Evolutionary conservation across 2,797 vertebrate genomes (phyloP), one percentile per base, ranked within the genome.

Genomic region (Tamandua tetradactyla): DNA sequence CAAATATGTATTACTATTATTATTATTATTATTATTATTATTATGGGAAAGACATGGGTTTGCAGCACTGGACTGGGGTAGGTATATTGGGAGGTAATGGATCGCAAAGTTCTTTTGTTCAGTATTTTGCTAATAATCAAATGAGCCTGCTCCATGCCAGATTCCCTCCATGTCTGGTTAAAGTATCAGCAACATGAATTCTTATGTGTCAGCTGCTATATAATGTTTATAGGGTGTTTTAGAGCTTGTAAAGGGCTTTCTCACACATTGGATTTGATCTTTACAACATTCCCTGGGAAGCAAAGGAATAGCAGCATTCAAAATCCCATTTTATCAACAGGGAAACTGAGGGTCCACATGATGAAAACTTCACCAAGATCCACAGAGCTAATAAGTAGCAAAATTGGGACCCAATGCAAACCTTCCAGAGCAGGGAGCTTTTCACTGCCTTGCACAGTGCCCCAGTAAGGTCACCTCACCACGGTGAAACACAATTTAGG

Each of bases 101-200:
- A 55, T 64, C 23, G 10, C 47, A 40, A 71, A 35, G 40, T 37
- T 22, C 32, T 94, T 83, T 89, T 62, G 17, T 37, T 47, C 20
- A 7, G 30, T 80, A 64, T 59, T 89, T 95, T 44, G 44, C 59
- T 89, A 69, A 71, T 72, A 59, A 89, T 84, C 72, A 68, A n/a
- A 57, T 22, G 25, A 35, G 35, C 57, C 68, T 71, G 11, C 22
- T 86, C 55, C 5, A 2, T 6, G 85, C 61, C 74, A 18, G 52
- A 78, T 23, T 18, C 47, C 37, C 17, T 12, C 35, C 23, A 32
- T 75, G 62, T 84, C 74, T 42, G 69, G 40, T 32, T 27, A 66
- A 83, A 91, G 37, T 40, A 47, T 78, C 83, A 68, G 84, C 75
- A 55, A 37, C 22, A 13, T 13, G 62, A n/a, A 71, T 71, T 71